Base-by-base conservation (phyloP, 2,888 invertebrate species). In the Hydrotaea cyrtoneurina region DNA sequence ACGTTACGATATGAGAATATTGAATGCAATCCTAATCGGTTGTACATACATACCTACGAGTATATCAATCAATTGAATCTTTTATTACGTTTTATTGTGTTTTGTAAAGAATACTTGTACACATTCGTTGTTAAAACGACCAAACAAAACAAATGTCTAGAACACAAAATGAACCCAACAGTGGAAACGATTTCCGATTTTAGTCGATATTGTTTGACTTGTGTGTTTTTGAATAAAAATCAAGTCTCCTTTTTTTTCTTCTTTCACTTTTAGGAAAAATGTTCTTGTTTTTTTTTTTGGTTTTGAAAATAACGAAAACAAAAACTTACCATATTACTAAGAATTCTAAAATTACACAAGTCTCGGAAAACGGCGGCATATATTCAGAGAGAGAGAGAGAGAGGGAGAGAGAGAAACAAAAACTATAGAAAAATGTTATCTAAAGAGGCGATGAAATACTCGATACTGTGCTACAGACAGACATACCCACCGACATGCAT, bases 261-360 rank as follows among this genome's bases (percentile, higher is more conserved):
- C 46, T 62, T 77, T 36, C 8, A 43, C 31, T 66, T 19, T 43
- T 11, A 17, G 31, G 59, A 69, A 69, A 36, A 43, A 23, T 77
- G 57, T 78, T 78, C 66, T 81, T 64, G 78, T 74, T 81, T 69
- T 59, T 43, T 62, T 21, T 46, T 66, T 46, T 66, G 8, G 46
- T 50, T 39, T 62, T 64, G 1, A 39, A 39, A 62, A 43, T 82
- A 87, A 87, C 87, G 86, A 88, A 88, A 87, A 88, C 87, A 88
- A 88, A 88, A 66, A 11, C 87, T 88, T 87, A 86, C 87, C 81
- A 87, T 87, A 87, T 88, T 88, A 89, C 87, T 85, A 87, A 88
- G 88, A 88, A 89, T 88, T 88, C 89, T 89, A 89, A 89, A 89
- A 89, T 88, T 89, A 88, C 88, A 87, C 83, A 88, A 86, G 79